phyloP scores from a whole-genome alignment of 1,140 invertebrate species.

The Hermetia illucens region DNA sequence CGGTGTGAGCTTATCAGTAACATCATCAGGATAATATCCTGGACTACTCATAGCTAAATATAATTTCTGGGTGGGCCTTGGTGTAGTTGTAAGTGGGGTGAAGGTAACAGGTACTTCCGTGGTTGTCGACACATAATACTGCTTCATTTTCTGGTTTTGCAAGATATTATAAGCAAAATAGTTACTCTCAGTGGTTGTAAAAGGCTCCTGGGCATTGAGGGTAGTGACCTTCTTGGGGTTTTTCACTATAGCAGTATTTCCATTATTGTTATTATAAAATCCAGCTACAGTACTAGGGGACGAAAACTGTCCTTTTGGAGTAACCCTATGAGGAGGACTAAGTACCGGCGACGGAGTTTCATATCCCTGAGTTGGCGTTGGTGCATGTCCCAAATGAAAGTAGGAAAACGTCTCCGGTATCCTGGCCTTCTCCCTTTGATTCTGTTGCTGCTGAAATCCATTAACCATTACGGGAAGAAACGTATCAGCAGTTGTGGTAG shows the following conservation, averaged over 20 bases:
- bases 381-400: conserved; percentile 25
- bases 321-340: conserved; percentile 11
- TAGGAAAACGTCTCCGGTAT: conserved; percentile 23
- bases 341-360: too few relatives aligned
- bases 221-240: too few relatives aligned
- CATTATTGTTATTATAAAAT: conserved; percentile 35
- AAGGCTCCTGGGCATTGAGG: too few relatives aligned
- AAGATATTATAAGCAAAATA: conserved; percentile 26
- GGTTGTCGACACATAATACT: conserved; percentile 12
- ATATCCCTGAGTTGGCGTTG: too few relatives aligned
- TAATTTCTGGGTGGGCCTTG: too few relatives aligned
- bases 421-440: conserved; percentile 17
- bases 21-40: too few relatives aligned
- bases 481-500: conserved; percentile 3
- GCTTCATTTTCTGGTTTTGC: conserved; percentile 27
- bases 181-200: conserved; percentile 23
- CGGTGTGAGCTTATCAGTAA: too few relatives aligned
- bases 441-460: conserved; percentile 8
- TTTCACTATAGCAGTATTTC: too few relatives aligned
- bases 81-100: too few relatives aligned
- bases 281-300: conserved; percentile 35
- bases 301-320: conserved; percentile 28
- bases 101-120: too few relatives aligned
- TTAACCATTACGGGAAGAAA: background rate
- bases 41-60: too few relatives aligned